Percentiles rank a stretch among this genome's conserved stretches.
These are phyloP conservation scores for Delichon dasypus DNA, from an alignment of 2,797 vertebrate species.

Conservation along the genomic window DNA sequence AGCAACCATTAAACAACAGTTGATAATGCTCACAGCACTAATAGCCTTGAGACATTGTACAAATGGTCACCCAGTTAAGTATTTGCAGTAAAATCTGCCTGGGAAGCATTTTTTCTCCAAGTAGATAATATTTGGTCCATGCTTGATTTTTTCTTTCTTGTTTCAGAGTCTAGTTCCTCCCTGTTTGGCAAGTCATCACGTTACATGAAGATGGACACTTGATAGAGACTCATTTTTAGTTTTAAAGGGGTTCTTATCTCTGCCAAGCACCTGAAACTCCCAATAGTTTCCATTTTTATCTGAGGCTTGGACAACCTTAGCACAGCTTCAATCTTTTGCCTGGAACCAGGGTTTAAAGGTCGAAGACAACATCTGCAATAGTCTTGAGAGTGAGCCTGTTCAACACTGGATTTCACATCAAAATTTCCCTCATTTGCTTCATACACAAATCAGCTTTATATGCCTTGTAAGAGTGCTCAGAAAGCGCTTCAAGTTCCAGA, in stretches of 20 bases:
- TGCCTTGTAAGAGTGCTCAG: not conserved
- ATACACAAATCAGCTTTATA: not conserved
- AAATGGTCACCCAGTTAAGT: not conserved
- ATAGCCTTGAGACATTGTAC: not conserved
- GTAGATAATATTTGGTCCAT: not conserved
- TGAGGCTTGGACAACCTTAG: not conserved
- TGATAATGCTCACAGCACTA: constrained; percentile 15
- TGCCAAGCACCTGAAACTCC: not conserved
- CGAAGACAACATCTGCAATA: not conserved
- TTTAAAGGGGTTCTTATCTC: not conserved
- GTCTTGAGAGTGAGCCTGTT: not conserved
- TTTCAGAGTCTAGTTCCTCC: not conserved
- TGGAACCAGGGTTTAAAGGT: not conserved
- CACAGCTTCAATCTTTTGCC: not conserved
- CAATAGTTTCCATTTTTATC: not conserved
- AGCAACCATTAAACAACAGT: constrained; percentile 31
- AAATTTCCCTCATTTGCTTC: not conserved
- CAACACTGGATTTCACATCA: not conserved
- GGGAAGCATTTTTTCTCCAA: not conserved
- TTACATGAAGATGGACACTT: not conserved
- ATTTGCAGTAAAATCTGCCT: constrained; percentile 18
- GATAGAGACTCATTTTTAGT: not conserved
- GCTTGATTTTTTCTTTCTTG: not conserved
- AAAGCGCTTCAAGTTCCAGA: not conserved
- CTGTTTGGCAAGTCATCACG: not conserved